These are phyloP conservation scores for Pteropus alecto DNA, from an alignment of 2,113 vertebrate species.

Conservation along the genomic window DNA sequence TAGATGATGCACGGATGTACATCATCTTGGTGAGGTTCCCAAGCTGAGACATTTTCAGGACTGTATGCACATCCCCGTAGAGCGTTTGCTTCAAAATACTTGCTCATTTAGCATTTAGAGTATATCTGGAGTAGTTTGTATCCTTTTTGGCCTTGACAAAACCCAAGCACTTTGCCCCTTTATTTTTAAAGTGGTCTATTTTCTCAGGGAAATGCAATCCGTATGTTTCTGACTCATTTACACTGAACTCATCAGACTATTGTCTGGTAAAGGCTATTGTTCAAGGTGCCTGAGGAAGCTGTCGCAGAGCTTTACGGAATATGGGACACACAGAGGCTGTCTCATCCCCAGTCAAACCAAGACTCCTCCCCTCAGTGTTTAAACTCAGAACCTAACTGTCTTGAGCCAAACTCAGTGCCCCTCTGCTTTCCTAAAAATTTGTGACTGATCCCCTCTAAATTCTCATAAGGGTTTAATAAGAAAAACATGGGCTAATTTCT, in stretches of 20 bases:
- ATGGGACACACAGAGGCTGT: not conserved
- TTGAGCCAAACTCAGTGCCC: not conserved
- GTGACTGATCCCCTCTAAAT: not conserved
- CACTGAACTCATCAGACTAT: not conserved
- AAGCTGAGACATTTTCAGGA: not conserved
- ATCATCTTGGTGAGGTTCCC: not conserved
- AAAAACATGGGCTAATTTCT: not conserved
- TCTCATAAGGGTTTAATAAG: not conserved
- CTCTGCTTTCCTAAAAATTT: not conserved
- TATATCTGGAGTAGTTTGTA: not conserved
- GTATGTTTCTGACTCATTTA: slow-evolving; percentile 51
- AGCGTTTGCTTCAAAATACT: fast-evolving
- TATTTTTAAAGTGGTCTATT: not conserved
- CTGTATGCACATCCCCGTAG: fast-evolving
- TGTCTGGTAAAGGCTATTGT: not conserved
- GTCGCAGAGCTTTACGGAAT: not conserved
- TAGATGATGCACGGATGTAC: fast-evolving
- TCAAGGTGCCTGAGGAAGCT: not conserved
- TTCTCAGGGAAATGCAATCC: slow-evolving; percentile 63
- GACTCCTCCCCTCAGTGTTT: fast-evolving
- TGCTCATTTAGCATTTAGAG: not conserved
- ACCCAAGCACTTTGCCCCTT: slow-evolving; percentile 37
- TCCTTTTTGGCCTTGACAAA: slow-evolving; percentile 45
- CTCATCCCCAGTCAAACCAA: not conserved
- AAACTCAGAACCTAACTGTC: not conserved